Evolutionary conservation across 2,797 vertebrate species (phyloP).

Genomic region (Phyllotis vaccarum): DNA sequence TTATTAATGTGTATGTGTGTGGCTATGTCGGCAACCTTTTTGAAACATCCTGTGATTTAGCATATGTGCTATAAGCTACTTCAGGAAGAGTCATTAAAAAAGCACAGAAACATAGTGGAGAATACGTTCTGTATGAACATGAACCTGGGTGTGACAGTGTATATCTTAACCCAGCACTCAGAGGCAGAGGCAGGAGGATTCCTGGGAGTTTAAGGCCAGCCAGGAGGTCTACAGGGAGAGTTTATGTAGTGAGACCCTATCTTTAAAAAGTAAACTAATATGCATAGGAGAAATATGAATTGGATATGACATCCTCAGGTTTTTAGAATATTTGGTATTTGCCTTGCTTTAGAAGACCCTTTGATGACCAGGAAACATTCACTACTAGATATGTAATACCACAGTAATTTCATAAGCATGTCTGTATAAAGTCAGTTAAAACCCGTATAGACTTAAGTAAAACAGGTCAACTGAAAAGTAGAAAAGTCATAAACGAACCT

Average conservation of each 20-base stretch:
- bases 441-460: not conserved
- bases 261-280: not conserved
- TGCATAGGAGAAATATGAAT: not conserved
- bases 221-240: not conserved
- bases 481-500: no score
- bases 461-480: no score
- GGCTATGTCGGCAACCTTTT: not conserved
- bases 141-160: not conserved
- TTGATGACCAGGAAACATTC: not conserved
- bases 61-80: not conserved
- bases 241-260: not conserved
- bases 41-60: not conserved
- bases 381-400: not conserved
- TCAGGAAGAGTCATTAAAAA: not conserved
- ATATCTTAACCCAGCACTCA: not conserved
- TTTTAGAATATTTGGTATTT: not conserved
- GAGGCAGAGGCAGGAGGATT: not conserved
- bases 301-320: not conserved
- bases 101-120: not conserved
- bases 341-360: not conserved
- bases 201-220: not conserved
- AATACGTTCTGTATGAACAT: not conserved
- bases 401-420: not conserved
- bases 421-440: slow-evolving; percentile 19
- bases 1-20: not conserved